Conservation (phyloP, 2,797 vertebrate species). For the Petrocephalus sullivani region DNA sequence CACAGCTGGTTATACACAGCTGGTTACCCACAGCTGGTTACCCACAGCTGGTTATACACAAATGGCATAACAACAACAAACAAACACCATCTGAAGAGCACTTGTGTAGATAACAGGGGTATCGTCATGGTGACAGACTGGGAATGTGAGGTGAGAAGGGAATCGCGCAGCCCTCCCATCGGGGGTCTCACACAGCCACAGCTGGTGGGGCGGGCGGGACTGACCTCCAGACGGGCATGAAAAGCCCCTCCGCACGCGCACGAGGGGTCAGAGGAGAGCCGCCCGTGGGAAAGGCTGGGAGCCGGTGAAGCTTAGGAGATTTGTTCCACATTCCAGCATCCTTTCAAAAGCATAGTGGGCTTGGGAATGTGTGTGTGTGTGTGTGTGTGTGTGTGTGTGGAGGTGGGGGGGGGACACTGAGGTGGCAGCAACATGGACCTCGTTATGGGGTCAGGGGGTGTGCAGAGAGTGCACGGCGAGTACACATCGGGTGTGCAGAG, state of each 20-base stretch:
- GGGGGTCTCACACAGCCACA: neutral
- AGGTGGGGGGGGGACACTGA: constrained; percentile 10
- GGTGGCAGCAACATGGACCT: constrained; percentile 36
- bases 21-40: neutral
- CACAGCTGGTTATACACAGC: neutral
- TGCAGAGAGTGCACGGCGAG: neutral
- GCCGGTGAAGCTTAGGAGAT: constrained; percentile 65
- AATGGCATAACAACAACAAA: neutral
- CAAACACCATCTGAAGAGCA: neutral
- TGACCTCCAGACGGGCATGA: neutral
- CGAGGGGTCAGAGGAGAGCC: neutral
- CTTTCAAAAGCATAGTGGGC: constrained; percentile 61
- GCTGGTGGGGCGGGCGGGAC: neutral
- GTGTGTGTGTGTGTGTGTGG: constrained; percentile 14
- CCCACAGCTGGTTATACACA: neutral
- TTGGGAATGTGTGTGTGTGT: constrained; percentile 35
- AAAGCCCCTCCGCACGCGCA: neutral
- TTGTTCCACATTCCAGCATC: constrained; percentile 70
- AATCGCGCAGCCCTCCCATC: neutral
- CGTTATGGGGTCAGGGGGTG: constrained; percentile 17
- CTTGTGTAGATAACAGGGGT: neutral
- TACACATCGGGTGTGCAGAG: no score
- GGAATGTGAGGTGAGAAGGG: neutral
- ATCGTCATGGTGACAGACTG: neutral
- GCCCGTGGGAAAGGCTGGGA: constrained; percentile 21